Evolutionary conservation across 2,888 invertebrate species (phyloP), one percentile per base, ranked within the genome.

Genomic region (Drosophila monieri): DNA sequence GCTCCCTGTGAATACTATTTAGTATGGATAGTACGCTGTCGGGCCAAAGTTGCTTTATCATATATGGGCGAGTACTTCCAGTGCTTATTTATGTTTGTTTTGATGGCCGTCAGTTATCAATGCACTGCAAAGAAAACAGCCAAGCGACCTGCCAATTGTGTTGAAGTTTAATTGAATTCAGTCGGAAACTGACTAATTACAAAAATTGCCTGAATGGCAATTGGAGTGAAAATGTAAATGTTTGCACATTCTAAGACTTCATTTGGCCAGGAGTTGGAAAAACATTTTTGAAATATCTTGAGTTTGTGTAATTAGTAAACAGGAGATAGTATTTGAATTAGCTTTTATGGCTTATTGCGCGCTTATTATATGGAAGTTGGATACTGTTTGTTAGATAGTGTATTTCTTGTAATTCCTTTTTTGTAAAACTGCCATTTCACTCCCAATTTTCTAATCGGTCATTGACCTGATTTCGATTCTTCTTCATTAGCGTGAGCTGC

Each of bases 391-490:
- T 12, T 10, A 30, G 30, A 9, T 0, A 3, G 12, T 3, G 32
- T 6, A 37, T 41, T 18, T 15, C 9, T 9, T 18, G 14, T 9
- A 54, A 30, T n/a, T 18, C 3, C 8, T 9, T 46, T 32, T 25
- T 44, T 23, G 2, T 35, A 51, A 51, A 62, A n/a, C 6, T 25
- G 65, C 12, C 44, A 30, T 46, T 44, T 64, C 79, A 83, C 27
- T 62, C 46, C 14, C 62, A 18, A 60, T 73, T 69, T 69, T 72
- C 71, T 66, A 85, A 85, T 81, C 85, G 80, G 77, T 47, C 77
- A 53, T 57, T 81, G 80, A 57, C 44, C 80, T 60, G 48, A 37
- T 48, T 66, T 43, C 60, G 49, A 56, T 61, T 47, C 37, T 6
- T 15, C 30, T 5, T 6, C 35, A 37, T 23, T 27, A 46, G 27